Percentiles rank a stretch among this genome's conserved stretches.
phyloP scores from a whole-genome alignment of 2,888 invertebrate genomes.

The Drosophila hamatofila region DNA sequence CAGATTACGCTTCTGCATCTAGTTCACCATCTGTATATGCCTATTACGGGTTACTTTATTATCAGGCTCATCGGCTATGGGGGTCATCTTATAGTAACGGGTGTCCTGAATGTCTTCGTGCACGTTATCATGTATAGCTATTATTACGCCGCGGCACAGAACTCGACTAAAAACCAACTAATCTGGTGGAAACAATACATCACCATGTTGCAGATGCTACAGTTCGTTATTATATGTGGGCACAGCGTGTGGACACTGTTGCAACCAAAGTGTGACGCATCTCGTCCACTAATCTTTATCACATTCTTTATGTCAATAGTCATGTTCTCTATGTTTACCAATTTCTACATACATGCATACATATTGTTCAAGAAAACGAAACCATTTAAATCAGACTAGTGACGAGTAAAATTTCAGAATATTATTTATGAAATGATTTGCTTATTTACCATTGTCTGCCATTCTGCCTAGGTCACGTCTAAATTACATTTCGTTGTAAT shows the following conservation, averaged over 20 bases:
- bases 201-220: constrained; percentile 56
- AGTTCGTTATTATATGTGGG: constrained; percentile 43
- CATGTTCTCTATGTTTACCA: constrained; percentile 57
- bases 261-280: constrained; percentile 44
- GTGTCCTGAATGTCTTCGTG: constrained; percentile 56
- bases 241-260: constrained; percentile 41
- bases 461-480: not conserved
- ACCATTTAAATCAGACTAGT: not conserved
- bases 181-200: constrained; percentile 65
- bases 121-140: constrained; percentile 59
- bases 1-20: constrained; percentile 58
- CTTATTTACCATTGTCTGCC: not conserved
- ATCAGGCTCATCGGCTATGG: constrained; percentile 57
- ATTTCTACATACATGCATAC: constrained; percentile 47
- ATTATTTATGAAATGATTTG: not conserved
- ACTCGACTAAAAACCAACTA: not conserved
- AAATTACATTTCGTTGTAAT: not conserved
- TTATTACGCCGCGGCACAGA: constrained; percentile 48
- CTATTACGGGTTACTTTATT: constrained; percentile 36
- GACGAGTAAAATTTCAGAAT: not conserved
- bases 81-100: constrained; percentile 51
- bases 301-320: constrained; percentile 18
- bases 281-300: constrained; percentile 18
- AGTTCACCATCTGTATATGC: constrained; percentile 62
- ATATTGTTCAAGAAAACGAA: constrained; percentile 6